Base-by-base conservation (phyloP, 2,888 invertebrate species). In the Malachius bipustulatus region DNA sequence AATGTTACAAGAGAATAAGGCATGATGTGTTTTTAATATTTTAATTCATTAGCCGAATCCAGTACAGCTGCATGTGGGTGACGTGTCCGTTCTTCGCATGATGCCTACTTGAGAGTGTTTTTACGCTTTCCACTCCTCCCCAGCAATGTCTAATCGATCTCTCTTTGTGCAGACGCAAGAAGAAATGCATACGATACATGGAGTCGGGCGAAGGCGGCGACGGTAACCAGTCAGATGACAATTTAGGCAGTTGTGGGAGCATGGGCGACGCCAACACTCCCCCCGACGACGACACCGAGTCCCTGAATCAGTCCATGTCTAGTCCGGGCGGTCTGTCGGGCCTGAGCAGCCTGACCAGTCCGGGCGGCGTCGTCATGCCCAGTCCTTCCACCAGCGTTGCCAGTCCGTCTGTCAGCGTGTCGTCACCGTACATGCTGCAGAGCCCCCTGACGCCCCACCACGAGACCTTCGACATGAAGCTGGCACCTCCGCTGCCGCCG, bases 181-280 rank as follows among this genome's bases (percentile, higher is more conserved):
- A 91, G 69, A 91, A 91, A 69, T 91, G 91, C 73, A 85, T 91
- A 59, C 83, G 91, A 51, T 91, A 91, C 71, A 82, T 89, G 82
- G 90, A 89, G 70, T 79, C 82, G 50, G 69, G 69, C 45, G 78
- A 75, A 54, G 71, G 70, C 45, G 72, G 70, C 48, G 69, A 67
- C 47, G 71, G 70, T 41, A 72, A 71, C 50, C 75, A 74, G 54
- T 75, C 74, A 42, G 79, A 80, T 59, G 80, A 79, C 52, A 79
- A 82, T 55, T 63, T 82, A 48, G 83, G 81, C 51, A 79, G 87
- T 56, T 80, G 83, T 56, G 78, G 82, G 57, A 80, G 87, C 66
- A 77, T 80, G 57, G 71, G 78, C 47, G 76, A 84, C 59, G 77
- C 70, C 63, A 74, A 51, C 70, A 79, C 64, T 50, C 59, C 75